A percentile compares a stretch with the other conserved stretches of the same genome.
Evolutionary conservation across 2,888 invertebrate species (phyloP).

Genomic region (Lissonota sp.): DNA sequence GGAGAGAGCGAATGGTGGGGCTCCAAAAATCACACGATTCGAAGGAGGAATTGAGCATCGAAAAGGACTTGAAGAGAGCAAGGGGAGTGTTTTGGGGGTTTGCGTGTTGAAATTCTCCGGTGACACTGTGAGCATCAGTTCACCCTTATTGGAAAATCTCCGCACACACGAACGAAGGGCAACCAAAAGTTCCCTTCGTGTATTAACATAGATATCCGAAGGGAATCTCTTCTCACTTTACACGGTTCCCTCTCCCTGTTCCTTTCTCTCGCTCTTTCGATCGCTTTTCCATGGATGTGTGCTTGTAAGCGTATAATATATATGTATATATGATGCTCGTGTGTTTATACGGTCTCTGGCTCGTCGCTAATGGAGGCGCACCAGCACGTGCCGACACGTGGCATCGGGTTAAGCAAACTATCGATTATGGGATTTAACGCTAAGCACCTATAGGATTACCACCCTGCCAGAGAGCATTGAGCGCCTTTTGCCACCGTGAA

Average conservation of each 20-base stretch:
- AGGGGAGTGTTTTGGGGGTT: conserved; percentile 27
- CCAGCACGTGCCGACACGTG: conserved; percentile 82
- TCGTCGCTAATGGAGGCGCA: conserved; percentile 79
- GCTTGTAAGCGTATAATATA: too few relatives aligned
- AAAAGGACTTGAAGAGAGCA: not conserved
- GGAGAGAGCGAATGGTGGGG: not conserved
- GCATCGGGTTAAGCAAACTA: conserved; percentile 83
- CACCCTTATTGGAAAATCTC: conserved; percentile 35
- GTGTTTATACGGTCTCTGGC: conserved; percentile 47
- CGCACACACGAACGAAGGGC: too few relatives aligned
- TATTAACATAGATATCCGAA: conserved; percentile 82
- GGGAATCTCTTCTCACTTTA: conserved; percentile 58
- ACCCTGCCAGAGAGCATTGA: conserved; percentile 60
- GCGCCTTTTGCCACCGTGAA: conserved; percentile 11
- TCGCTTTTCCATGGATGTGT: conserved; percentile 39
- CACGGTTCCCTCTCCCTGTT: conserved; percentile 34
- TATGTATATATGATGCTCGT: conserved; percentile 53
- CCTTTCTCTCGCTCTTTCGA: conserved; percentile 37
- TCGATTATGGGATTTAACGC: conserved; percentile 84
- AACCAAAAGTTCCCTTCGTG: conserved; percentile 54
- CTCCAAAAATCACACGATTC: conserved; percentile 62
- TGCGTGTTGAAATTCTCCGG: conserved; percentile 65
- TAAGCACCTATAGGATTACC: conserved; percentile 84
- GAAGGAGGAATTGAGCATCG: conserved; percentile 18
- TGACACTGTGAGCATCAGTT: conserved; percentile 54